Evolutionary conservation across 2,113 vertebrate species (phyloP).

Genomic region (Albula goreensis): DNA sequence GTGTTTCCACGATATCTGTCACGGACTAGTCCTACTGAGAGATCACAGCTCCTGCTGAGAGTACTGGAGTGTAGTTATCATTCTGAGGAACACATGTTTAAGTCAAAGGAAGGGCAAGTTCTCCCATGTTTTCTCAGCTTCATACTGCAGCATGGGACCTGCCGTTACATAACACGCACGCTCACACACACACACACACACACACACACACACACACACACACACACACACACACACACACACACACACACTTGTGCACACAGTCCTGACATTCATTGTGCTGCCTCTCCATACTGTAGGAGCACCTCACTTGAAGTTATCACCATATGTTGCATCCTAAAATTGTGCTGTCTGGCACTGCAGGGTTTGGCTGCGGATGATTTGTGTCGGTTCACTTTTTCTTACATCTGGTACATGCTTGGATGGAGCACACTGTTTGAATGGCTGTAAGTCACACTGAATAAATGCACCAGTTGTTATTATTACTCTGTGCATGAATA

Average conservation of each 20-base stretch:
- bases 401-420: too few species aligned
- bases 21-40: background rate
- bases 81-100: background rate
- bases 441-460: background rate
- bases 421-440: too few species aligned
- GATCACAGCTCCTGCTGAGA: background rate
- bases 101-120: background rate
- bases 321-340: too few species aligned
- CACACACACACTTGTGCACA: background rate
- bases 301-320: too few species aligned
- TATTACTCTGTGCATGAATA: too few species aligned
- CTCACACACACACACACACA: slow-evolving; percentile 25
- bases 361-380: too few species aligned
- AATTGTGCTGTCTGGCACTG: too few species aligned
- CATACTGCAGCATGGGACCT: slow-evolving; percentile 17
- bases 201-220: slow-evolving; percentile 16
- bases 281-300: background rate
- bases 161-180: background rate
- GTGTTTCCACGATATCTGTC: background rate
- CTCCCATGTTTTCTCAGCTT: background rate
- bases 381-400: too few species aligned
- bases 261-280: background rate
- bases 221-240: slow-evolving; percentile 1
- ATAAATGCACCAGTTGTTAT: background rate
- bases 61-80: background rate